phyloP scores from a whole-genome alignment of 2,888 invertebrate species.

The Ochlodes sylvanus region DNA sequence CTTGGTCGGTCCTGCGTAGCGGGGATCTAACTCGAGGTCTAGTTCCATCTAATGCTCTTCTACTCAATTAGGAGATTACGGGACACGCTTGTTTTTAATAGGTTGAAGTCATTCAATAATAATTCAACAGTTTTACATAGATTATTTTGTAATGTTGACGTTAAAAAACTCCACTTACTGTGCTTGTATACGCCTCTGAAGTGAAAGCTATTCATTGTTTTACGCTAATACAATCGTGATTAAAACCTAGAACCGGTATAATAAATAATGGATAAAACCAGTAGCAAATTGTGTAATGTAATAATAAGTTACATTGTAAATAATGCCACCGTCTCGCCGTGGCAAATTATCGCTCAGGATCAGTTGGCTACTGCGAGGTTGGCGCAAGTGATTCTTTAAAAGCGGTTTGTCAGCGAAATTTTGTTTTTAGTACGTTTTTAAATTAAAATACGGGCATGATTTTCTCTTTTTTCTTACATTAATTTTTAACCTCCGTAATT shows the following conservation, averaged over 20 bases:
- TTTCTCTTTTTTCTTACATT: too few species aligned
- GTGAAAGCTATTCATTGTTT: slow-evolving; percentile 7
- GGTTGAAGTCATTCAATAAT: too few species aligned
- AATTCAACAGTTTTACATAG: too few species aligned
- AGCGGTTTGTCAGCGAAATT: neutral
- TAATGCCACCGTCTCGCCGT: slow-evolving; percentile 7
- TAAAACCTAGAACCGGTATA: neutral
- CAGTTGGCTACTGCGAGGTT: neutral
- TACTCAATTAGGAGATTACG: too few species aligned
- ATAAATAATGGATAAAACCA: slow-evolving; percentile 8
- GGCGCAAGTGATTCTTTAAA: neutral
- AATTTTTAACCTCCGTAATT: too few species aligned
- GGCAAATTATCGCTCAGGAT: slow-evolving; percentile 7
- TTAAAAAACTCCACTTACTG: too few species aligned
- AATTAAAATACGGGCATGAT: too few species aligned
- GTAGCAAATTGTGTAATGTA: slow-evolving; percentile 10
- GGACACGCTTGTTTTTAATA: too few species aligned
- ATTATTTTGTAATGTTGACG: too few species aligned
- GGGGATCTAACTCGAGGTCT: too few species aligned
- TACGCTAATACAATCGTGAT: slow-evolving; percentile 8
- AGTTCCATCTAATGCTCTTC: too few species aligned
- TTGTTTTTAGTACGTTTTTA: neutral
- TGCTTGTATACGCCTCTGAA: neutral
- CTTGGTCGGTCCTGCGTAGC: too few species aligned
- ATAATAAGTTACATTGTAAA: slow-evolving; percentile 10